Percentiles rank a stretch among this genome's conserved stretches.
These are phyloP conservation scores for Benitochromis conjunctus DNA, from an alignment of 2,113 vertebrate species.

Conservation along the genomic window DNA sequence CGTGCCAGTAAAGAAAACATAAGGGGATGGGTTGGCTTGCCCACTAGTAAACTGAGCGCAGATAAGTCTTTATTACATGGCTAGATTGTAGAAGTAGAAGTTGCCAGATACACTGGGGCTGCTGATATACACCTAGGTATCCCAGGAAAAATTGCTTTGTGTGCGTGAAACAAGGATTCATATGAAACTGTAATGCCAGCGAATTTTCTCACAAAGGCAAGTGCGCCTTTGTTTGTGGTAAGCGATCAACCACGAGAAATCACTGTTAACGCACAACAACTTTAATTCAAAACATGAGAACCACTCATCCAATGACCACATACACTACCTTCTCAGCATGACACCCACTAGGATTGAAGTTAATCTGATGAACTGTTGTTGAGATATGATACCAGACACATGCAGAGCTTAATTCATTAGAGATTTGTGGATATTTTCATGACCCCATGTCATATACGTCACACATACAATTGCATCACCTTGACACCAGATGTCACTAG, in stretches of 20 bases:
- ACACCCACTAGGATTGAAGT: background rate
- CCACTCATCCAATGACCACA: background rate
- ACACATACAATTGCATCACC: background rate
- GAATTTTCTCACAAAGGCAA: background rate
- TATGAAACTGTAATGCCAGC: background rate
- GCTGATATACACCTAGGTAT: background rate
- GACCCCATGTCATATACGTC: background rate
- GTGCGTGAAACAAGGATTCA: background rate
- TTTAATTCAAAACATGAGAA: background rate
- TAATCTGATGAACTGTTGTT: background rate
- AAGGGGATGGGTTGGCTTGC: background rate
- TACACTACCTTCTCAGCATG: background rate
- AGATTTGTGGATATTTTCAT: background rate
- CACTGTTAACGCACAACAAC: background rate
- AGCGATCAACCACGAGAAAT: background rate
- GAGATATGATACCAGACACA: background rate
- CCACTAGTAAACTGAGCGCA: background rate
- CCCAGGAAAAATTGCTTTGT: background rate
- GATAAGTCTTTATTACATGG: background rate
- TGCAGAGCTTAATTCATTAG: background rate
- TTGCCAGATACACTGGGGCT: background rate
- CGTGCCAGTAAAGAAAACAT: background rate
- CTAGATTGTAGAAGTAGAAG: background rate
- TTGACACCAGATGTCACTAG: slow-evolving; percentile 21
- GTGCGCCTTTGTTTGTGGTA: background rate